These are phyloP conservation scores for Cryptoprocta ferox DNA, from an alignment of 2,797 vertebrate genomes.

Conservation along the genomic window DNA sequence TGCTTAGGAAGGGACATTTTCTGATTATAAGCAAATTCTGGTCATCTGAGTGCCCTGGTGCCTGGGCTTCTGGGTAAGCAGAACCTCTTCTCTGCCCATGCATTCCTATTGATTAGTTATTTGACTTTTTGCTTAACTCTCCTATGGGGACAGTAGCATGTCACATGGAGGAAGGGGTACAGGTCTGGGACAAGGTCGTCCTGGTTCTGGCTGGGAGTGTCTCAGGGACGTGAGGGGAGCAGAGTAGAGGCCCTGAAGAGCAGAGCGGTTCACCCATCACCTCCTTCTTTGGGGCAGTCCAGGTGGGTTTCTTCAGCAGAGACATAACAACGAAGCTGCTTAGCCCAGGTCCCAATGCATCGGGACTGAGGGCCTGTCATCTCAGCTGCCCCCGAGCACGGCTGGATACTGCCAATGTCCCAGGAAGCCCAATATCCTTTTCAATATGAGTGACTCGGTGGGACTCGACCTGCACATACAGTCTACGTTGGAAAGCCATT, in stretches of 20 bases:
- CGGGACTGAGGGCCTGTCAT: background rate
- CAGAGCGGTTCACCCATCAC: background rate
- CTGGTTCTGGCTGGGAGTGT: background rate
- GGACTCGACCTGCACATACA: slow-evolving; percentile 75
- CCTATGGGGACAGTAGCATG: fast-evolving
- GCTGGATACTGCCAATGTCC: slow-evolving; percentile 54
- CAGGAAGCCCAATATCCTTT: slow-evolving; percentile 72
- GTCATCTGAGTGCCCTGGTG: background rate
- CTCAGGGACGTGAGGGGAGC: background rate
- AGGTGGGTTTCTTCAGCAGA: background rate
- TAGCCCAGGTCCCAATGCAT: background rate
- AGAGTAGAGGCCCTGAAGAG: background rate
- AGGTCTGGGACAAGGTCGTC: background rate
- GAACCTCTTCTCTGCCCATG: background rate
- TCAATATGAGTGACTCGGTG: slow-evolving; percentile 72
- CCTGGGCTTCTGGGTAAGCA: background rate
- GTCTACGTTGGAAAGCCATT: slow-evolving; percentile 77
- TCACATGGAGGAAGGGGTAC: background rate
- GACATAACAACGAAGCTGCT: background rate
- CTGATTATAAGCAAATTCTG: background rate
- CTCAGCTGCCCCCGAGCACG: background rate
- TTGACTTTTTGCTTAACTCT: background rate
- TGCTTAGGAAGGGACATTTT: background rate
- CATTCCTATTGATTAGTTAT: too few relatives aligned
- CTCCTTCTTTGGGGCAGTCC: background rate